Evolutionary conservation across 2,113 vertebrate species (phyloP).

Genomic region (Campylomormyrus tamandua): DNA sequence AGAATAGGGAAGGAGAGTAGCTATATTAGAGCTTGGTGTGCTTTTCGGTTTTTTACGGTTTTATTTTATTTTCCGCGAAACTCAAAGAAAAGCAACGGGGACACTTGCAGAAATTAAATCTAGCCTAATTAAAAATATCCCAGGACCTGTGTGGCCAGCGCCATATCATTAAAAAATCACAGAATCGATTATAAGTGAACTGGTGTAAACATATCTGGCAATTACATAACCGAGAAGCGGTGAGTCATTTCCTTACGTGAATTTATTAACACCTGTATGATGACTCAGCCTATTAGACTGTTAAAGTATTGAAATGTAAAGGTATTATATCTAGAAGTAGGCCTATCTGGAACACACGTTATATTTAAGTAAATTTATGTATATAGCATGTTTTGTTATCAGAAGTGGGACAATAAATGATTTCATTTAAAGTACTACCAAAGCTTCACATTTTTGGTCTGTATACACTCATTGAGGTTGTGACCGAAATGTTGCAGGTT

Average conservation of each 20-base stretch:
- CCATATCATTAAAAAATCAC: neutral
- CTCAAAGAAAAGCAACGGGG: neutral
- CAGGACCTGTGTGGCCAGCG: neutral
- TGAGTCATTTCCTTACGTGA: constrained; percentile 4
- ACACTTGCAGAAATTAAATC: neutral
- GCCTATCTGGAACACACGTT: neutral
- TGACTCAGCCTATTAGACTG: neutral
- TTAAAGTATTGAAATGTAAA: neutral
- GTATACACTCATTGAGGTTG: neutral
- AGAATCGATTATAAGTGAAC: neutral
- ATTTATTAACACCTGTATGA: neutral
- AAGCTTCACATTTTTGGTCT: neutral
- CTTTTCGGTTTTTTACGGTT: neutral
- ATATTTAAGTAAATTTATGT: neutral
- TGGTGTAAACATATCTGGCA: neutral
- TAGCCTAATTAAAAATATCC: neutral
- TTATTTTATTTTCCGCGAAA: neutral
- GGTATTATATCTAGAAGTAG: neutral
- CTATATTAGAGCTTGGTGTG: neutral
- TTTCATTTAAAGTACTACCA: neutral
- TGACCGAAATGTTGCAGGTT: neutral
- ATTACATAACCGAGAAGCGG: neutral
- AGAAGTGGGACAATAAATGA: neutral
- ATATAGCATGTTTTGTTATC: neutral
- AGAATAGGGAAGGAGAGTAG: neutral